Base-by-base conservation (phyloP, 1,140 invertebrate genomes). In the Ooceraea biroi region DNA sequence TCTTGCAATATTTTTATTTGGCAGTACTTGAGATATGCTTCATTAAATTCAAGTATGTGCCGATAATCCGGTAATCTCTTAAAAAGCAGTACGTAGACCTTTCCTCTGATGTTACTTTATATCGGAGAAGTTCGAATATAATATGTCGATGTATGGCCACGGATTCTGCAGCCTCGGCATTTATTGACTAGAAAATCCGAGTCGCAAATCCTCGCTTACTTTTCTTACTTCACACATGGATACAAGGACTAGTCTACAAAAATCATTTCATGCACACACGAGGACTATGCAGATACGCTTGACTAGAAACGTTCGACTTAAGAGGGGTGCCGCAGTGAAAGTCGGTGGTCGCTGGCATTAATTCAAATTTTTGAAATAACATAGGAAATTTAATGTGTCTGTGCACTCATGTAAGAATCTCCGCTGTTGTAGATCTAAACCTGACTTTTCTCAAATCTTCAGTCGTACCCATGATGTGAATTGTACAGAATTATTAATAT, bases 161-260 rank as follows among this genome's bases (percentile, higher is more conserved):
- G 58, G 58, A 60, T 27, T 17, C n/a, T 14, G 25, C 7, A 60
- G n/a, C 8, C 11, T 36, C 41, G 3, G 14, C 27, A 44, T 48
- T 84, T n/a, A 78, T 52, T 61, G 44, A 68, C 61, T 44, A 60
- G 57, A 25, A 74, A 17, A 46, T 22, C 36, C 19, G 19, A 48
- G 60, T 12, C 19, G 63, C 12, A 12, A 10, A 12, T 11, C 52
- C 19, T 46, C 27, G 17, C 14, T 46, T 30, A 12, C 11, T 22
- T 3, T 14, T 27, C 19, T 22, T 66, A 8, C 12, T 68, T 76
- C 46, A 63, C 17, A n/a, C 44, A n/a, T 5, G 3, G 11, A 8
- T n/a, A 22, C 46, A 68, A 55, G 63, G 46, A 77, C 52, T n/a
- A 0, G 11, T 17, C 14, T 12, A 25, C 46, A 82, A 86, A 80